Conservation (phyloP, 2,797 vertebrate genomes). For the Rallus crepitans region DNA sequence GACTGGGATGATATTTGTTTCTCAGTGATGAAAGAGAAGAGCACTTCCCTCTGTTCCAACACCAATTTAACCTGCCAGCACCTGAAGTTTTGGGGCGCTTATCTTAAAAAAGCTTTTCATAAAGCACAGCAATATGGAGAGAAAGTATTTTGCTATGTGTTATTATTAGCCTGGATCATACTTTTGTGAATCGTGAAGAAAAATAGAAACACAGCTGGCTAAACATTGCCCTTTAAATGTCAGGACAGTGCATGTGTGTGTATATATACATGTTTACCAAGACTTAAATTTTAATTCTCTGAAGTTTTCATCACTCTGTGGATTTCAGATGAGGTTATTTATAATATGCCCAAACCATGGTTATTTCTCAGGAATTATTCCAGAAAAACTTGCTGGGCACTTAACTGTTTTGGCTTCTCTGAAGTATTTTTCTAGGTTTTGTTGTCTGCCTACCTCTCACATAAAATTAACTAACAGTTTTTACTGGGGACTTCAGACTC, state of each 20-base stretch:
- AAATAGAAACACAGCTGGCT: constrained; percentile 41
- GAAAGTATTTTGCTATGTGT: neutral
- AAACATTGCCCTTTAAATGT: constrained; percentile 50
- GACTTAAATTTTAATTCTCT: constrained; percentile 27
- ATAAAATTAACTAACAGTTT: neutral
- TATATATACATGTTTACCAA: neutral
- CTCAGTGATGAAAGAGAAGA: neutral
- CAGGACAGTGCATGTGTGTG: neutral
- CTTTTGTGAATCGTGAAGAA: neutral
- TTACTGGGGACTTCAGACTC: neutral
- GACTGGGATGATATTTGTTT: neutral
- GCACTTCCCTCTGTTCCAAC: neutral
- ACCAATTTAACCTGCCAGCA: neutral
- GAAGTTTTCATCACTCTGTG: neutral
- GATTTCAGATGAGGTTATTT: neutral
- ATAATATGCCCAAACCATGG: neutral
- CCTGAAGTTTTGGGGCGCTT: neutral
- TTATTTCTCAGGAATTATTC: neutral
- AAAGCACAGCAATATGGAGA: neutral
- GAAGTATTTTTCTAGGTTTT: neutral
- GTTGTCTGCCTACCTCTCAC: neutral
- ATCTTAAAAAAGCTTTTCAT: neutral
- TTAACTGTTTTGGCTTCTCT: neutral
- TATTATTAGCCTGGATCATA: constrained; percentile 1
- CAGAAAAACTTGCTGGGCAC: neutral